These are phyloP conservation scores for Andricus curvator DNA, from an alignment of 2,888 invertebrate species.

Conservation along the genomic window DNA sequence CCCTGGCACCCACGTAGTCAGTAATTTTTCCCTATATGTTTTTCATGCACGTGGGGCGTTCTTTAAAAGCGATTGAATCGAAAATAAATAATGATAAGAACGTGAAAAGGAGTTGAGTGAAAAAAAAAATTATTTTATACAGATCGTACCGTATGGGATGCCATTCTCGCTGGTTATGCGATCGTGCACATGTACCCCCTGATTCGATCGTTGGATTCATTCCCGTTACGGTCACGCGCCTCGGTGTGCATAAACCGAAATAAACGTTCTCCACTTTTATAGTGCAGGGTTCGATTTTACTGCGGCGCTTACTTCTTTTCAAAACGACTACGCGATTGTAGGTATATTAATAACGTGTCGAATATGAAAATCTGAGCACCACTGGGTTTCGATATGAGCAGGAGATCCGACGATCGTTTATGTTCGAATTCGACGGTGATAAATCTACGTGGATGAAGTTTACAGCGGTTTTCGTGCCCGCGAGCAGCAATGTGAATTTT, in stretches of 20 bases:
- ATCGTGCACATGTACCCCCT: background rate
- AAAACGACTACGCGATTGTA: background rate
- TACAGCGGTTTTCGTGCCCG: conserved; percentile 17
- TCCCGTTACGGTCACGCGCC: conserved; percentile 25
- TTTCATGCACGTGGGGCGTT: conserved; percentile 5
- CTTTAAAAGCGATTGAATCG: background rate
- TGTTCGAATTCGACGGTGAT: conserved; percentile 32
- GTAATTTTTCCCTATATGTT: background rate
- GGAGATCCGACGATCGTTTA: conserved; percentile 17
- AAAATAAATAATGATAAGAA: conserved; percentile 18
- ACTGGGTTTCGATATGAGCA: conserved; percentile 1
- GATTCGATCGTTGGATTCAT: conserved; percentile 26
- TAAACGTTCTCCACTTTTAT: conserved; percentile 34
- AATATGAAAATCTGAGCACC: background rate
- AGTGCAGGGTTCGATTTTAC: conserved; percentile 10
- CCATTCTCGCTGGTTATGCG: background rate
- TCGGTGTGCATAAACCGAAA: conserved; percentile 28
- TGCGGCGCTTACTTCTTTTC: background rate
- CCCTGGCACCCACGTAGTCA: conserved; percentile 18
- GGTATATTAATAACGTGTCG: background rate
- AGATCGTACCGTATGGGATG: conserved; percentile 4
- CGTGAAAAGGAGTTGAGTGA: background rate
- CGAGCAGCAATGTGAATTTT: conserved; percentile 5
- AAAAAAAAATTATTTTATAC: conserved; percentile 6
- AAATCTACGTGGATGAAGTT: conserved; percentile 21